Base-by-base conservation (phyloP, 2,113 vertebrate genomes). In the Clinocottus analis region DNA sequence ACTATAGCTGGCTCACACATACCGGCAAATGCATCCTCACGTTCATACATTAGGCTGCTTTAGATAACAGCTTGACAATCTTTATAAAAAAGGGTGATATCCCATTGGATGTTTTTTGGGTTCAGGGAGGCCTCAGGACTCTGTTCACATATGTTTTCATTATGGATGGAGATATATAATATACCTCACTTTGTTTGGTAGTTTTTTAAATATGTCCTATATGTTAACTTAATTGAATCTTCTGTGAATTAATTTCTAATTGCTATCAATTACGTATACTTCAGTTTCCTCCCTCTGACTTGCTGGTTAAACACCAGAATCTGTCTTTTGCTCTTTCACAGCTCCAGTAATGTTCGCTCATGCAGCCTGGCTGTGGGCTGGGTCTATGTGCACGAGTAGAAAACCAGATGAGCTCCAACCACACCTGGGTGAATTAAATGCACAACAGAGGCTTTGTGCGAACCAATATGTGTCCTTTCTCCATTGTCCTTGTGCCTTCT, bases 311-410 rank as follows among this genome's bases (percentile, higher is more conserved):
- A 65, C 71, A 77, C 0, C 17, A 49, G 21, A 67, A 49, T 78
- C 74, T 33, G 19, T 37, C 1, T 37, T 37, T 37, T 37, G 35
- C 7, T 37, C 35, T 37, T 16, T 12, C 6, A 1, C 60, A 0
- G 33, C 73, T 62, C 25, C 58, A 12, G 75, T 67, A 58, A 62
- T 51, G 47, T 45, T 77, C 64, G 72, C 17, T 78, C 56, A 51
- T 16, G 35, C 9, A 56, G 23, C 0, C 7, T 58, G 49, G 79
- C 75, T 12, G 31, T 51, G 72, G 81, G 61, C 35, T 33, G 60
- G 53, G 67, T 47, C 39, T 43, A 7, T 67, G 64, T 49, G n/a
- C n/a, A 64, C 35, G 56, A 81, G 27, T 16, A 61, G 33, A 65
- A 82, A 53, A n/a, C 33, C 45, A 64, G 29, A 65, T 77, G 39